phyloP scores from a whole-genome alignment of 2,888 invertebrate species.

The Sminthurides aquaticus region DNA sequence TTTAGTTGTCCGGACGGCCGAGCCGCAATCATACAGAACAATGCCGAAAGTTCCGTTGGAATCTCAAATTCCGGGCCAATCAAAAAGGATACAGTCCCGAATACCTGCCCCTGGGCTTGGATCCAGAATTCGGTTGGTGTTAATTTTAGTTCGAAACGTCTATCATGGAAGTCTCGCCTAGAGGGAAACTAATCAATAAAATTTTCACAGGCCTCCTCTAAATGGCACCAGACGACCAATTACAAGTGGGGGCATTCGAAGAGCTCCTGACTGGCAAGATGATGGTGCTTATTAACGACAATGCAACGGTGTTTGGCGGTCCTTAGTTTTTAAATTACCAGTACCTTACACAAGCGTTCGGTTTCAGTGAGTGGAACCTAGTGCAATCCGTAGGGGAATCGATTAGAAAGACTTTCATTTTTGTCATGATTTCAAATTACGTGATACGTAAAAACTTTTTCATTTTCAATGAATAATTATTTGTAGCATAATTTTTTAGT shows the following conservation, averaged over 20 bases:
- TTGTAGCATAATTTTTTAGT: too few species aligned
- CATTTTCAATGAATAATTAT: too few species aligned
- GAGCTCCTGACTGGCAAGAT: conserved; percentile 18
- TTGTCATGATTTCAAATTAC: too few species aligned
- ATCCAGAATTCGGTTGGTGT: conserved; percentile 12
- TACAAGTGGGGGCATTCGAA: conserved; percentile 14
- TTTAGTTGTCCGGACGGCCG: conserved; percentile 1
- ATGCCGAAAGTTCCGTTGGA: conserved; percentile 10
- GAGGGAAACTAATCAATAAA: too few species aligned
- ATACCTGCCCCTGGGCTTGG: conserved; percentile 23
- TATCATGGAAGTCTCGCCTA: background rate
- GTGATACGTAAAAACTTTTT: too few species aligned
- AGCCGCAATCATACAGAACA: background rate
- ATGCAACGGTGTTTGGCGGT: background rate
- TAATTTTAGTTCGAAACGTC: background rate
- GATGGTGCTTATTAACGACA: conserved; percentile 19
- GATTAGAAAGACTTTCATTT: too few species aligned
- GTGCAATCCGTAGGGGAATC: too few species aligned
- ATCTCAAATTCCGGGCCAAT: conserved; percentile 15
- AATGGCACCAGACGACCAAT: conserved; percentile 20
- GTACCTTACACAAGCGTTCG: too few species aligned
- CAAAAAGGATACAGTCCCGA: conserved; percentile 21
- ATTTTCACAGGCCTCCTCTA: conserved; percentile 17
- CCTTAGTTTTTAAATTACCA: too few species aligned
- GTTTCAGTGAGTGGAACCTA: too few species aligned